These are phyloP conservation scores for Acipenser ruthenus DNA, from an alignment of 2,797 vertebrate species.

Conservation along the genomic window DNA sequence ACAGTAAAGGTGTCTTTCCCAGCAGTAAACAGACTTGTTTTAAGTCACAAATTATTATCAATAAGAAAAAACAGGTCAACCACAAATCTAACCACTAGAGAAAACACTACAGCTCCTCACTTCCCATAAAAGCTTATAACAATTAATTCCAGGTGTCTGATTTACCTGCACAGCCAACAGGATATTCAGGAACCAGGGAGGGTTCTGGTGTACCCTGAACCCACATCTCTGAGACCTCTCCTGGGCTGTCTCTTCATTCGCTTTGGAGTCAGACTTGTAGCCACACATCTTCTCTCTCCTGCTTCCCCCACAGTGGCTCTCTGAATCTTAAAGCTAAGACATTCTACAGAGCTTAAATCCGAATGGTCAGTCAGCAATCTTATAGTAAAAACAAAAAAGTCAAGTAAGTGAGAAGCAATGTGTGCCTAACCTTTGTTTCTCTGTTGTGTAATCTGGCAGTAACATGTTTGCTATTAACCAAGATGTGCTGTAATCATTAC, in stretches of 20 bases:
- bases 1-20: too few species aligned
- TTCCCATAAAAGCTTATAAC: too few species aligned
- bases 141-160: background rate
- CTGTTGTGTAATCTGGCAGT: background rate
- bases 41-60: too few species aligned
- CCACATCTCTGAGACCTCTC: conserved; percentile 1
- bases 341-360: background rate
- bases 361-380: background rate
- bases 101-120: too few species aligned
- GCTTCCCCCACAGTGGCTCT: background rate
- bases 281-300: background rate
- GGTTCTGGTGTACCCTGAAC: conserved; percentile 21
- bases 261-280: background rate
- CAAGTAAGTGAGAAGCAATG: background rate
- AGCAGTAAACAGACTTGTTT: too few species aligned
- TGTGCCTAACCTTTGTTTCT: conserved; percentile 1
- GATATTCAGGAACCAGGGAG: conserved; percentile 27
- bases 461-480: background rate
- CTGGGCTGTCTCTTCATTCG: background rate
- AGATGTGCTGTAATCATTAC: background rate
- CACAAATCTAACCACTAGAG: too few species aligned
- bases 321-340: background rate
- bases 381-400: background rate
- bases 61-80: too few species aligned
- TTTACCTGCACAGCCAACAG: conserved; percentile 36